These are phyloP conservation scores for Plotosus lineatus DNA, from an alignment of 2,113 vertebrate genomes.

Conservation along the genomic window DNA sequence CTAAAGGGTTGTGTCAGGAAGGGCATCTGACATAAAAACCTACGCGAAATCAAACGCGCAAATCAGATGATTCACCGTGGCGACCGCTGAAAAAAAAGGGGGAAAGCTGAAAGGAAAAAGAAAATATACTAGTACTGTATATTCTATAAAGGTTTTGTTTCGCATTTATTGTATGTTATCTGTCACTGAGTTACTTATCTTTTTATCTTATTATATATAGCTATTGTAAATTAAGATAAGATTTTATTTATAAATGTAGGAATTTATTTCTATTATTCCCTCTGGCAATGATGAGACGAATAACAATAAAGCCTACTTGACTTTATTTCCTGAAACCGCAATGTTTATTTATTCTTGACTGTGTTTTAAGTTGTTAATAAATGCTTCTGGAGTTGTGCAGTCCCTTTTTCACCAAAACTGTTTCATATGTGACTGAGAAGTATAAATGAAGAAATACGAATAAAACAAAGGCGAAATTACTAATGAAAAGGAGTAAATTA, in stretches of 20 bases:
- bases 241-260: not conserved
- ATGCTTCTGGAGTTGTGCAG: not conserved
- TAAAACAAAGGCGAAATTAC: too few relatives aligned
- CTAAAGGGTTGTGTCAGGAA: too few relatives aligned
- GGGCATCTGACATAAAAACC: too few relatives aligned
- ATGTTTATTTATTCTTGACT: not conserved
- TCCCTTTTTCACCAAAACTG: not conserved
- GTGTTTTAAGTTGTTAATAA: not conserved
- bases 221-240: too few relatives aligned
- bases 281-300: not conserved
- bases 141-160: not conserved
- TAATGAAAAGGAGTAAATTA: too few relatives aligned
- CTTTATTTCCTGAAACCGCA: not conserved
- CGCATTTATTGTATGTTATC: not conserved
- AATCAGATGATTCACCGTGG: too few relatives aligned
- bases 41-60: too few relatives aligned
- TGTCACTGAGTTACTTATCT: not conserved
- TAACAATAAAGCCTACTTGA: not conserved
- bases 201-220: too few relatives aligned
- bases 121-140: not conserved
- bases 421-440: not conserved
- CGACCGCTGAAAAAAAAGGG: too few relatives aligned
- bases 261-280: not conserved
- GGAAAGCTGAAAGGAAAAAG: too few relatives aligned
- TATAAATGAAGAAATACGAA: too few relatives aligned